Conservation (phyloP, 2,113 vertebrate genomes). For the Anseranas semipalmata region DNA sequence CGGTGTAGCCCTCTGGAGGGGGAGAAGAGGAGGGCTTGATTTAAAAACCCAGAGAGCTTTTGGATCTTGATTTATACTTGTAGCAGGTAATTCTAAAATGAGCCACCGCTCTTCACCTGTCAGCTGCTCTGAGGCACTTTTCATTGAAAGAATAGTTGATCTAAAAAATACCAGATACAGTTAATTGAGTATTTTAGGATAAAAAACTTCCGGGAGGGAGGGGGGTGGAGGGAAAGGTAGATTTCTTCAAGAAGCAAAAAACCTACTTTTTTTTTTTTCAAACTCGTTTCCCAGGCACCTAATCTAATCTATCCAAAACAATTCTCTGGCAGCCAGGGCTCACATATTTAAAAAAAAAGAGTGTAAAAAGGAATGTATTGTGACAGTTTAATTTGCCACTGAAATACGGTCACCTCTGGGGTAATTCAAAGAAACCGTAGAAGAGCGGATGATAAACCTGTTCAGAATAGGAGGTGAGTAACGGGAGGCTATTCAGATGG, state of each 20-base stretch:
- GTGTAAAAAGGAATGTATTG: neutral
- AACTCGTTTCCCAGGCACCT: neutral
- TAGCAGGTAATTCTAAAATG: neutral
- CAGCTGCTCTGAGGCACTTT: rapidly evolving
- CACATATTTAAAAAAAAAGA: neutral
- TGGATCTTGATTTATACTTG: neutral
- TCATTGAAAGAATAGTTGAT: neutral
- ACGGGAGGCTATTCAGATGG: neutral
- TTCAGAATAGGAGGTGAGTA: neutral
- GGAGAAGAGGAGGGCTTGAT: neutral
- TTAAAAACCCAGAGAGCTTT: neutral
- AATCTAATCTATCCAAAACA: conserved; percentile 49
- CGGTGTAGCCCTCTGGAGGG: neutral
- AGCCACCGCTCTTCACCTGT: neutral
- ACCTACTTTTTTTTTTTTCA: neutral
- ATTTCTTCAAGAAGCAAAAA: neutral
- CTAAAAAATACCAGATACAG: neutral
- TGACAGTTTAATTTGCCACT: conserved; percentile 41
- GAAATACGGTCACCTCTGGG: conserved; percentile 22
- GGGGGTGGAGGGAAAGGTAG: no score
- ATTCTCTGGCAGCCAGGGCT: neutral
- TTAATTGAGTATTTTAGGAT: neutral
- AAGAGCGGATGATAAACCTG: neutral
- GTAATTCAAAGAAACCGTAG: neutral
- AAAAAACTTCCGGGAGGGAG: neutral